Evolutionary conservation across 2,113 vertebrate genomes (phyloP).

Genomic region (Muscicapa adusta): DNA sequence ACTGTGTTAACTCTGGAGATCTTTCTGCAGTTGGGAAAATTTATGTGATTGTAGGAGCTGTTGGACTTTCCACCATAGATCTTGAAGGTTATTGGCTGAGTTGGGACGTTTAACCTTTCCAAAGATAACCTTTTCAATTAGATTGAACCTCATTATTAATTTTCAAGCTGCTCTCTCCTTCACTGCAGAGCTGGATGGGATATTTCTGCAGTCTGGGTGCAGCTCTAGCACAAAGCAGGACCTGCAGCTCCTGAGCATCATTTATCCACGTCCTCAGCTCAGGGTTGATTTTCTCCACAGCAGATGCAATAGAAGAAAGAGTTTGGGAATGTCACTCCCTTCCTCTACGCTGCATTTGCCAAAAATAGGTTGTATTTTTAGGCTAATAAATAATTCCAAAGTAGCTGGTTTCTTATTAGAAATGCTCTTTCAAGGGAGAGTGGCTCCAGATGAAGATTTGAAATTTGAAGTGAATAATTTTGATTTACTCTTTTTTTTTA

Average conservation of each 20-base stretch:
- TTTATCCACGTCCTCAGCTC: not conserved
- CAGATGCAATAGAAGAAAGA: not conserved
- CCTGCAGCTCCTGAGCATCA: not conserved
- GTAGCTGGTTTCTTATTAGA: not conserved
- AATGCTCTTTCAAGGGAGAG: not conserved
- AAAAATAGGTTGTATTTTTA: not conserved
- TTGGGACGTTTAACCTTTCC: not conserved
- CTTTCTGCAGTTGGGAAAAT: not conserved
- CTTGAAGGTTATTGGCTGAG: not conserved
- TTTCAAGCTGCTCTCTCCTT: not conserved
- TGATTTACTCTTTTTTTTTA: not conserved
- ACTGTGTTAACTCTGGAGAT: constrained; percentile 12
- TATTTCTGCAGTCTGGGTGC: not conserved
- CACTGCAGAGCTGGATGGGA: not conserved
- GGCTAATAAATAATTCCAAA: not conserved
- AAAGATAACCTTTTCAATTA: constrained; percentile 37
- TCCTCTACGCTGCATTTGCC: not conserved
- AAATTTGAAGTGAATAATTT: not conserved
- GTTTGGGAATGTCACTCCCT: not conserved
- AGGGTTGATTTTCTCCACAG: not conserved
- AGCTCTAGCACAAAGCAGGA: rapidly evolving
- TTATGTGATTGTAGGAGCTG: not conserved
- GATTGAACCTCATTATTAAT: not conserved
- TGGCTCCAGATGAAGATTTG: not conserved
- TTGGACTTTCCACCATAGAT: not conserved